Evolutionary conservation across 2,113 vertebrate genomes (phyloP), one percentile per base, ranked within the genome.

Genomic region (Muscicapa adusta): DNA sequence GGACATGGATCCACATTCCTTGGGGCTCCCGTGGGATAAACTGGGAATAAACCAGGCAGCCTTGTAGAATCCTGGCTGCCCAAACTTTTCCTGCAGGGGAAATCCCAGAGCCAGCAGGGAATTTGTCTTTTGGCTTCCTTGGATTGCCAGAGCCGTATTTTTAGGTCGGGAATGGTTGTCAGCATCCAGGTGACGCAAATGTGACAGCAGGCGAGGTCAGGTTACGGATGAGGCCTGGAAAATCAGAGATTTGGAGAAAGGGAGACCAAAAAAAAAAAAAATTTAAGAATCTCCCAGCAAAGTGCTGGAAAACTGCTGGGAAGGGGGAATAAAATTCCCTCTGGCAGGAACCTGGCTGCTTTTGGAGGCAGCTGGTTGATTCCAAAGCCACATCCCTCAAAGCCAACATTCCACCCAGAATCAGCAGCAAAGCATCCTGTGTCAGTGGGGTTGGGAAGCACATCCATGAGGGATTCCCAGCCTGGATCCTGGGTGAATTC

Each of bases 381-480:
- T 34, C 45, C 42, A 17, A 40, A 54, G 62, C 38, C 22, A 8
- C 4, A 0, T 18, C 20, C 43, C 40, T 10, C 70, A 48, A 34
- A 70, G 33, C 10, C 22, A 43, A 17, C 0, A 14, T 14, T 40
- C 40, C 40, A 40, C 17, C 25, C 0, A 0, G 72, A 51, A 20
- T 1, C 3, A 8, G 3, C 25, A 36, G 47, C 60, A 18, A 5
- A 48, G 51, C 18, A 6, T 36, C 19, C 45, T 2, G 2, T 3
- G 16, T 6, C 31, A 4, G 9, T 10, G 6, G 40, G 22, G 10
- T 34, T 89, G 9, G 71, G 68, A 14, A 23, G 2, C 0, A 7
- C 0, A 0, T 10, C 17, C 42, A 2, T 0, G 1, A 58, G 36
- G 36, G 13, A 62, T 65, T 57, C 74, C 60, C 61, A 28, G 3